These are phyloP conservation scores for Bovichtus variegatus DNA, from an alignment of 2,797 vertebrate genomes.

Conservation along the genomic window DNA sequence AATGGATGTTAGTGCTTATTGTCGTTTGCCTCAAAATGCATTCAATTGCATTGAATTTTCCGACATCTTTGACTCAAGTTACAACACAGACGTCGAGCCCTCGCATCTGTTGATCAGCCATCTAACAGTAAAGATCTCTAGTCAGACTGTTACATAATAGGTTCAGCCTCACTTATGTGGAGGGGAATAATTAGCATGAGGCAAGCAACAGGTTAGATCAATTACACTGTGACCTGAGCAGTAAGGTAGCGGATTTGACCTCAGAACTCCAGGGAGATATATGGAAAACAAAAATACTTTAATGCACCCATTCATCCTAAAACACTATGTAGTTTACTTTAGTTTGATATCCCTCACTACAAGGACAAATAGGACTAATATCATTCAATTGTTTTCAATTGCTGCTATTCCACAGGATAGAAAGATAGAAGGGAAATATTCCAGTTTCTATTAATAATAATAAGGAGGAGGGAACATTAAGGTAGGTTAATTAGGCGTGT, in stretches of 20 bases:
- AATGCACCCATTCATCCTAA: background rate
- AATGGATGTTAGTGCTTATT: background rate
- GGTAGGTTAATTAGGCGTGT: conserved; percentile 1
- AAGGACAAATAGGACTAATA: background rate
- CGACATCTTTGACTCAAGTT: background rate
- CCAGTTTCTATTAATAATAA: background rate
- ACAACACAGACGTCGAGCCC: background rate
- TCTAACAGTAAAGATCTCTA: background rate
- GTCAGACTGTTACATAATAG: conserved; percentile 40
- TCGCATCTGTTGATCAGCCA: conserved; percentile 7
- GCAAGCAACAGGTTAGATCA: conserved; percentile 55
- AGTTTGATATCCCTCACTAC: background rate
- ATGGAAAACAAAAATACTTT: background rate
- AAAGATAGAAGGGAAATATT: background rate
- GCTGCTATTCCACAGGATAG: background rate
- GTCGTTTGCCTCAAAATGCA: background rate
- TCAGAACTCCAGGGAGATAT: conserved; percentile 7
- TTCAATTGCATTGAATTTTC: background rate
- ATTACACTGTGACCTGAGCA: conserved; percentile 29
- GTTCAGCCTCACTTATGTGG: conserved; percentile 22
- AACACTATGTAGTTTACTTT: background rate
- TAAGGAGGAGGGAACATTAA: background rate
- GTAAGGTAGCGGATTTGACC: conserved; percentile 7
- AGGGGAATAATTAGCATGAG: conserved; percentile 17
- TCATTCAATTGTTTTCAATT: too few relatives aligned